Base-by-base conservation (phyloP, 64 coral and sea anemone genomes). In the Catalaphyllia jardinei region DNA sequence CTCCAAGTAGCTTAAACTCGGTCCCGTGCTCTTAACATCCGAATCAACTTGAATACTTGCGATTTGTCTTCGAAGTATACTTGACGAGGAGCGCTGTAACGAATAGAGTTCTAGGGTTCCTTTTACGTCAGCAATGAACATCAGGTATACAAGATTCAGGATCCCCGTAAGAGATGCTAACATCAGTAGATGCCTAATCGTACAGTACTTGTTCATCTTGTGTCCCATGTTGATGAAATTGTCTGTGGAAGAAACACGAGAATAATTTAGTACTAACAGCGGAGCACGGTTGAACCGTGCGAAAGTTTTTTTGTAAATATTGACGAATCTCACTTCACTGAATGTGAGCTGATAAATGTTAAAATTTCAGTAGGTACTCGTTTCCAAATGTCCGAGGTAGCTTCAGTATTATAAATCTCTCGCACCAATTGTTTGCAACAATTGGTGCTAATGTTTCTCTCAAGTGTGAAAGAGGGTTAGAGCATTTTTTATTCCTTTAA, bases 1-100 rank as follows among this genome's bases (percentile, higher is more conserved):
- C n/a, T 88, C 86, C 74, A 88, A 49, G 86, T 88, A 77, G 25
- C 86, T 77, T n/a, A 75, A 88, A 39, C 72, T 74, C 16, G 86
- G 46, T 88, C 72, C 72, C 2, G 51, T 31, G 22, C 33, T 11
- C 35, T 49, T 88, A 49, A 54, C 28, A 11, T 88, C 86, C 10
- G 71, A 57, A 61, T 88, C 86, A 60, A 77, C 35, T 61, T 88
- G 71, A 46, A 88, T 76, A n/a, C 86, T 88, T 8, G 86, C 71
- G 24, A 88, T 88, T 60, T 88, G 86, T 61, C 86, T 74, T 74
- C 86, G 24, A 55, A 88, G 29, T 15, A 75, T 71, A 46, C 27
- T 64, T 13, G 86, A 64, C 2, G 71, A 88, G 18, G 29, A 60
- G 13, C 79, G 79, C 30, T 62, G 55, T n/a, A 69, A 61, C 29